Percentiles rank a stretch among this genome's conserved stretches.
phyloP scores from a whole-genome alignment of 2,888 invertebrate species.

The Leucoma salicis region DNA sequence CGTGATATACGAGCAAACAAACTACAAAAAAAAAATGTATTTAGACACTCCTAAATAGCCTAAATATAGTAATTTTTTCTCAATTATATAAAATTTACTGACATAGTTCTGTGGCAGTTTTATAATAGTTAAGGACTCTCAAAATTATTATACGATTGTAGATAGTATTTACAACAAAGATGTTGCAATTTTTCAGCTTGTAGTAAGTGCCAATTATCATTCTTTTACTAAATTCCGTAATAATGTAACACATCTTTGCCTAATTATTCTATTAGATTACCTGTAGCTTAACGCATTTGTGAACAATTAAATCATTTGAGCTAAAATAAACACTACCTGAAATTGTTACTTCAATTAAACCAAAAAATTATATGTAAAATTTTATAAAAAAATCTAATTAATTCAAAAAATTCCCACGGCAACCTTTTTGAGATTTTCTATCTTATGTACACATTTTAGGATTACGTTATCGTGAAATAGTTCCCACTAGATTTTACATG shows the following conservation, averaged over 20 bases:
- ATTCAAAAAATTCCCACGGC: conserved; percentile 28
- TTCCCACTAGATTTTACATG: conserved; percentile 29
- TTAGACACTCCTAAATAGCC: too few species aligned
- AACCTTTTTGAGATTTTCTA: conserved; percentile 25
- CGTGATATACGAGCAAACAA: too few species aligned
- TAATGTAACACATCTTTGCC: background rate
- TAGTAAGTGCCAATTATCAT: too few species aligned
- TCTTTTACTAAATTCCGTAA: too few species aligned
- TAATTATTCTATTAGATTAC: background rate
- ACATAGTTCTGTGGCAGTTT: too few species aligned
- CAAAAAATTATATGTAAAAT: conserved; percentile 1
- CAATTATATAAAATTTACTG: too few species aligned
- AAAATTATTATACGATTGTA: too few species aligned
- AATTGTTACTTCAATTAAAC: background rate
- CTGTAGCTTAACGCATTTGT: background rate
- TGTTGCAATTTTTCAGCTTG: too few species aligned
- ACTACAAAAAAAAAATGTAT: too few species aligned
- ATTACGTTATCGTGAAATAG: conserved; percentile 24
- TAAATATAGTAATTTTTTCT: too few species aligned
- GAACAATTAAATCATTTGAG: background rate
- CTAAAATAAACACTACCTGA: background rate
- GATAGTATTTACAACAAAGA: too few species aligned
- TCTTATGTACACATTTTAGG: conserved; percentile 26
- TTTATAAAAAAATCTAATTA: conserved; percentile 20
- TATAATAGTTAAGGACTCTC: too few species aligned